Percentiles rank a stretch among this genome's conserved stretches.
phyloP scores from a whole-genome alignment of 2,113 vertebrate species.

The Callocephalon fimbriatum region DNA sequence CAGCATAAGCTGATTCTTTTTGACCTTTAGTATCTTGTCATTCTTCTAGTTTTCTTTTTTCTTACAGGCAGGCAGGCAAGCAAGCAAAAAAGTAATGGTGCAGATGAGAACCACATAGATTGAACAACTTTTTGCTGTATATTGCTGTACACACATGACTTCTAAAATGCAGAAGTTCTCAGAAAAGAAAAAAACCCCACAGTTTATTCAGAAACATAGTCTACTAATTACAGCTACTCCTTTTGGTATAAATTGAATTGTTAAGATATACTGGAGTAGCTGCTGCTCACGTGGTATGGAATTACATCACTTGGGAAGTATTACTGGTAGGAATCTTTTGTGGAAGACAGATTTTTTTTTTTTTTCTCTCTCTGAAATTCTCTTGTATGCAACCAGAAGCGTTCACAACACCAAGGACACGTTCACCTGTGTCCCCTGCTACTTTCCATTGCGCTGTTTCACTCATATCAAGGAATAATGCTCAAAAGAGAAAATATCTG shows the following conservation, averaged over 20 bases:
- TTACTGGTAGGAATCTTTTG: background rate
- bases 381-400: background rate
- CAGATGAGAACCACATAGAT: background rate
- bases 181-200: background rate
- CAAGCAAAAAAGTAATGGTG: background rate
- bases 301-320: background rate
- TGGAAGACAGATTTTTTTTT: background rate
- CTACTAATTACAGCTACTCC: background rate
- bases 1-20: background rate
- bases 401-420: background rate
- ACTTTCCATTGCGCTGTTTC: background rate
- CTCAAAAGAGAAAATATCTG: background rate
- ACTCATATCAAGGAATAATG: background rate
- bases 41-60: background rate
- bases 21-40: background rate
- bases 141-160: background rate
- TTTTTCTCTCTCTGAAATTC: background rate
- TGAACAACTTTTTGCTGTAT: background rate
- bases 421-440: background rate
- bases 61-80: background rate
- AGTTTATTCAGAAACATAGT: background rate
- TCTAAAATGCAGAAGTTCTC: background rate
- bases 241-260: background rate
- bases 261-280: background rate
- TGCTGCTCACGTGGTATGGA: background rate